A percentile compares a stretch with the other conserved stretches of the same genome.
Evolutionary conservation across 2,797 vertebrate species (phyloP).

Genomic region (Sphenodon punctatus): DNA sequence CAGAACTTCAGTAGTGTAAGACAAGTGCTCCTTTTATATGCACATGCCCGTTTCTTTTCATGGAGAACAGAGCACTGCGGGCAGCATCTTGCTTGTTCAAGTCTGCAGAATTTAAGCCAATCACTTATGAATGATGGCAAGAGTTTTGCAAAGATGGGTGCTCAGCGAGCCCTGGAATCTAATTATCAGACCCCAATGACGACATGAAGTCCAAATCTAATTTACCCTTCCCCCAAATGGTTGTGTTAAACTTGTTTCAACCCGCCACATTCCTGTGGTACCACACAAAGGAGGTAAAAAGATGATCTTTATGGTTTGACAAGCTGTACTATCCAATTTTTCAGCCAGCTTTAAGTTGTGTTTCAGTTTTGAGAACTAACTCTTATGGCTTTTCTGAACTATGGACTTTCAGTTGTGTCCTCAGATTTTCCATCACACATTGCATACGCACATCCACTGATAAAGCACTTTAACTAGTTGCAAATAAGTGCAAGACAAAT

Average conservation of each 20-base stretch:
- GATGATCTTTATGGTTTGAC: slow-evolving; percentile 20
- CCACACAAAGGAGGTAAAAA: neutral
- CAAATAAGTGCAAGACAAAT: neutral
- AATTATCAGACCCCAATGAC: neutral
- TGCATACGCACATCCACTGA: neutral
- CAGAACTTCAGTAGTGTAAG: neutral
- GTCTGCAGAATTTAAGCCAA: neutral
- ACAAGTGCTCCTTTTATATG: neutral
- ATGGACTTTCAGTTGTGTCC: accelerated
- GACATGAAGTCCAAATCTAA: slow-evolving; percentile 9
- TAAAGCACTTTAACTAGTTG: neutral
- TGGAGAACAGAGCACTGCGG: neutral
- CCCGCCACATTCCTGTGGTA: neutral
- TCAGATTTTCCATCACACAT: neutral
- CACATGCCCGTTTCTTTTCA: neutral
- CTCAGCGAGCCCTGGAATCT: slow-evolving; percentile 13
- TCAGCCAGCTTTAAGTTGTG: neutral
- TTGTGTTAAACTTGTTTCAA: neutral
- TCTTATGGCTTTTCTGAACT: neutral
- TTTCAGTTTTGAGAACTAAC: slow-evolving; percentile 4
- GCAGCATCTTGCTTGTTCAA: neutral
- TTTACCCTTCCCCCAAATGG: slow-evolving; percentile 4
- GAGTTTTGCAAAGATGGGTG: neutral
- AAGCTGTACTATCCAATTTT: slow-evolving; percentile 5
- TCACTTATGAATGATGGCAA: neutral